These are phyloP conservation scores for Caranx melampygus DNA, from an alignment of 2,113 vertebrate species.

Conservation along the genomic window DNA sequence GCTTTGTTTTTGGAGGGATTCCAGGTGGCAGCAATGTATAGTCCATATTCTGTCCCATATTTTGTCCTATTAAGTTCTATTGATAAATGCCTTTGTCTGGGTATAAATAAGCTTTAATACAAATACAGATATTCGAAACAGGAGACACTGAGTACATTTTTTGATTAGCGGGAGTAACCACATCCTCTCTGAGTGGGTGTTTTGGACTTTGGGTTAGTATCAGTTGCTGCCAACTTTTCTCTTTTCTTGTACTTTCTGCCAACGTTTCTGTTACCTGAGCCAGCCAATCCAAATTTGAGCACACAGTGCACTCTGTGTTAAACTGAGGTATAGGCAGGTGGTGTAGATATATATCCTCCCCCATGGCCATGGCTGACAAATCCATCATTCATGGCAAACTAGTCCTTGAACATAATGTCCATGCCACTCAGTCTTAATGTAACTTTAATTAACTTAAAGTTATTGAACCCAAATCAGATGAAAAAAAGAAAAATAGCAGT, in stretches of 20 bases:
- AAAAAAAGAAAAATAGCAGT: not conserved
- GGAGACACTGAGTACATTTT: not conserved
- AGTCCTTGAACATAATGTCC: not conserved
- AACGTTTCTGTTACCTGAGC: not conserved
- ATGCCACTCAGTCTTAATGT: not conserved
- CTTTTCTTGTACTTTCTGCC: not conserved
- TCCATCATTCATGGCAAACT: not conserved
- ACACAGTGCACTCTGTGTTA: not conserved
- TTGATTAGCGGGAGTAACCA: conserved; percentile 5
- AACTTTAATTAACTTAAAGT: not conserved
- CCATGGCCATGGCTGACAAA: not conserved
- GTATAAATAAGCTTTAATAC: conserved; percentile 20
- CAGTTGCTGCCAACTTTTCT: conserved; percentile 21
- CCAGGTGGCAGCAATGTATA: conserved; percentile 1
- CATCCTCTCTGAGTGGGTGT: conserved; percentile 7
- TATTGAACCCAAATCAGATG: not conserved
- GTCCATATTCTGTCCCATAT: conserved; percentile 32
- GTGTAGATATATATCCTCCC: not conserved
- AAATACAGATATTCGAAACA: conserved; percentile 8
- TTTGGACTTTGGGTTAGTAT: not conserved
- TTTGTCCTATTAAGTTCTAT: conserved; percentile 1
- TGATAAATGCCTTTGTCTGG: conserved; percentile 13
- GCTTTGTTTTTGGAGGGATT: conserved; percentile 36
- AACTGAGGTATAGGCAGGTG: not conserved
- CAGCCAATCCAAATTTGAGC: not conserved